A percentile compares a stretch with the other conserved stretches of the same genome.
These are phyloP conservation scores for Lochmaea capreae DNA, from an alignment of 2,888 invertebrate species.

Conservation along the genomic window DNA sequence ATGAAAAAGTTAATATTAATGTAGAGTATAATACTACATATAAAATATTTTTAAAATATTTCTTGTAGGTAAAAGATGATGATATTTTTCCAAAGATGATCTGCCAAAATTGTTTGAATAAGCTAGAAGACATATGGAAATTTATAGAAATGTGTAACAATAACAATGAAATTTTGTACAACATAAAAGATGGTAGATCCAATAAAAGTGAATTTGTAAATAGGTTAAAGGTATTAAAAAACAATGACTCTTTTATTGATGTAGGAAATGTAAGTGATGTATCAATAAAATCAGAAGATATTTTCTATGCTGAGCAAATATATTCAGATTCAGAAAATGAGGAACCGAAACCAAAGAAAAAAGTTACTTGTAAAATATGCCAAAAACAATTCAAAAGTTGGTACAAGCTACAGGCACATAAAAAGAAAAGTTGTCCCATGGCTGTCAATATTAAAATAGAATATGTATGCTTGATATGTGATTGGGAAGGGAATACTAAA, in stretches of 20 bases:
- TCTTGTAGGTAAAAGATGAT: constrained; percentile 37
- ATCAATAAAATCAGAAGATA: constrained; percentile 26
- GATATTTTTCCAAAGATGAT: constrained; percentile 39
- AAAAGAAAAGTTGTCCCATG: constrained; percentile 17
- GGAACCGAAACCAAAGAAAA: constrained; percentile 14
- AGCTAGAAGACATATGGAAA: constrained; percentile 32
- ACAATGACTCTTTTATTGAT: not conserved
- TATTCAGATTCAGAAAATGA: constrained; percentile 23
- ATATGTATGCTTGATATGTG: constrained; percentile 32
- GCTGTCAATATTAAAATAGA: not conserved
- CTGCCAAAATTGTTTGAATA: constrained; percentile 34
- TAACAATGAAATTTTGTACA: constrained; percentile 30
- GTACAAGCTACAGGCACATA: constrained; percentile 15
- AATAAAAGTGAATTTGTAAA: constrained; percentile 14
- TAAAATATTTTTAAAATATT: not conserved
- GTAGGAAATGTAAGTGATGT: constrained; percentile 22
- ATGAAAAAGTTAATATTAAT: no score
- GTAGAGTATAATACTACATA: no score
- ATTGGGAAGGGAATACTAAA: constrained; percentile 33
- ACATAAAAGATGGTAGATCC: constrained; percentile 16
- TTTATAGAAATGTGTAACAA: constrained; percentile 38
- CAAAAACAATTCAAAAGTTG: constrained; percentile 9
- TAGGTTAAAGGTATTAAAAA: not conserved
- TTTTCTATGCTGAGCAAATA: constrained; percentile 11
- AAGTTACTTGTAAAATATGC: constrained; percentile 25